Percentiles rank a stretch among this genome's conserved stretches.
phyloP scores from a whole-genome alignment of 2,797 vertebrate species.

The Amniataba percoides region DNA sequence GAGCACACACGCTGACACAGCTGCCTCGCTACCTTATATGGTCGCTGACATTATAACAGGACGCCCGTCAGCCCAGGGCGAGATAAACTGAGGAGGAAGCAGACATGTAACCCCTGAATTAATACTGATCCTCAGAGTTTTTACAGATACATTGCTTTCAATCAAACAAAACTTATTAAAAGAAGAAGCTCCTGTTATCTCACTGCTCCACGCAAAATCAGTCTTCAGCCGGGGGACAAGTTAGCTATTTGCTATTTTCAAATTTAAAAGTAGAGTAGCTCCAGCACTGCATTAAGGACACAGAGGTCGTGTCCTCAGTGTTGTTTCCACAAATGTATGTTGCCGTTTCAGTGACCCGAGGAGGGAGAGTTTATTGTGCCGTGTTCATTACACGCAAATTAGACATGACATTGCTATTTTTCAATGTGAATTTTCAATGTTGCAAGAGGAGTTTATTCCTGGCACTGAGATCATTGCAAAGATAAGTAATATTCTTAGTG shows the following conservation, averaged over 20 bases:
- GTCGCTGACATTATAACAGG: not conserved
- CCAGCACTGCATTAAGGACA: not conserved
- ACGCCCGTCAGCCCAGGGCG: not conserved
- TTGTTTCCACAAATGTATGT: not conserved
- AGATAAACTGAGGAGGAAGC: not conserved
- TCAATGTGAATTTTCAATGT: not conserved
- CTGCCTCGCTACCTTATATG: conserved; percentile 1
- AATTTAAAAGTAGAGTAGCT: not conserved
- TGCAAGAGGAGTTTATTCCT: not conserved
- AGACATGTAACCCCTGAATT: not conserved
- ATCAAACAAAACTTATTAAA: not conserved
- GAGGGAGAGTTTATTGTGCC: not conserved
- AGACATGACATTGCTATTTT: not conserved
- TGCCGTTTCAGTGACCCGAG: not conserved
- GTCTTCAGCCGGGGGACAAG: too few species aligned
- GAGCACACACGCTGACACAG: conserved; percentile 1
- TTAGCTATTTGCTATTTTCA: not conserved
- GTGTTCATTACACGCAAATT: not conserved
- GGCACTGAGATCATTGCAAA: not conserved
- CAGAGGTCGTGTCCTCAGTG: too few species aligned
- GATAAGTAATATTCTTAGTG: not conserved
- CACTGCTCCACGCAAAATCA: not conserved
- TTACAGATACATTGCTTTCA: not conserved
- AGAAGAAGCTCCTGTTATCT: not conserved
- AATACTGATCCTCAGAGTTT: not conserved